phyloP scores from a whole-genome alignment of 2,888 invertebrate species.

The Mechanitis messenoides region DNA sequence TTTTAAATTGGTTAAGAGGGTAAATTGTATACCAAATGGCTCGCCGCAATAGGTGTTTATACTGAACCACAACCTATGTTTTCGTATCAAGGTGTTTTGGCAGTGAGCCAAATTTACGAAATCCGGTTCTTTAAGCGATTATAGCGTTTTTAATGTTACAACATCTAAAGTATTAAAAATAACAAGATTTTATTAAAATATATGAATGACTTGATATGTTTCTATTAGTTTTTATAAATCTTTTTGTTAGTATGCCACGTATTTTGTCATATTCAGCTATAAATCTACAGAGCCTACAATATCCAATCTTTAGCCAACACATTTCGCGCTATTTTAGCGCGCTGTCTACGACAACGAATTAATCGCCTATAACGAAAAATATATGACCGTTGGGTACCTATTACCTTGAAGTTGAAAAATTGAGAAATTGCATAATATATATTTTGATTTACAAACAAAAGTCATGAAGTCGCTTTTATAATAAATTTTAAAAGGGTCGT shows the following conservation, averaged over 20 bases:
- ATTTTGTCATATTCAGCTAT: too few relatives aligned
- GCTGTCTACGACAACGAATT: conserved; percentile 37
- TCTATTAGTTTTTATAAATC: too few relatives aligned
- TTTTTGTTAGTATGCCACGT: too few relatives aligned
- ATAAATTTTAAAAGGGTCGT: too few relatives aligned
- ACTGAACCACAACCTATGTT: conserved; percentile 16
- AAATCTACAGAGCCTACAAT: too few relatives aligned
- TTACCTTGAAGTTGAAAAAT: conserved; percentile 27
- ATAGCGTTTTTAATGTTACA: conserved; percentile 52
- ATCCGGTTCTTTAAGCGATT: conserved; percentile 43
- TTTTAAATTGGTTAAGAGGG: too few relatives aligned
- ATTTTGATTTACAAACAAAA: too few relatives aligned
- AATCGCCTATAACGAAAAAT: conserved; percentile 38
- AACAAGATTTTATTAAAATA: too few relatives aligned
- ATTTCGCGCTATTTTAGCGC: conserved; percentile 26
- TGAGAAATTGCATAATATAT: conserved; percentile 9
- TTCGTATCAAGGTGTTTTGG: conserved; percentile 44
- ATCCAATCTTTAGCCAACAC: too few relatives aligned
- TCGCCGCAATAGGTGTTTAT: conserved; percentile 14
- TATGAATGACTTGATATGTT: too few relatives aligned
- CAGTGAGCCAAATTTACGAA: conserved; percentile 43
- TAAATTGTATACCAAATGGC: not conserved
- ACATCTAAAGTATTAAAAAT: conserved; percentile 24
- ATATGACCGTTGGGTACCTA: conserved; percentile 35
- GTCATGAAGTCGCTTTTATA: too few relatives aligned